phyloP scores from a whole-genome alignment of 2,888 invertebrate species.

The Rhagonycha lutea region DNA sequence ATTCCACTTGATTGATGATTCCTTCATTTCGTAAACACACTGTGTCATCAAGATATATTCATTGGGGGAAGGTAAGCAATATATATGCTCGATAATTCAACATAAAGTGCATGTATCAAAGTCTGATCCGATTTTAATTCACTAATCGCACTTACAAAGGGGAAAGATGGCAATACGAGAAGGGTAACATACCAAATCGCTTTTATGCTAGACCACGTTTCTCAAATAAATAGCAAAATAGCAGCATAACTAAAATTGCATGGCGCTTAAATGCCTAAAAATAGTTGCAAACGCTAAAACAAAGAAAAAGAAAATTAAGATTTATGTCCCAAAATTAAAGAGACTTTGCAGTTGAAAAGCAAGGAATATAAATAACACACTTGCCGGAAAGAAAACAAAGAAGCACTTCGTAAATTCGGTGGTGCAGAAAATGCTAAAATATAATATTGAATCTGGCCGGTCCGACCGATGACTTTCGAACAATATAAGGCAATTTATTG shows the following conservation, averaged over 20 bases:
- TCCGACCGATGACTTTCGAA: no score
- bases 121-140: not conserved
- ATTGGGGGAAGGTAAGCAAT: not conserved
- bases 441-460: no score
- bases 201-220: not conserved
- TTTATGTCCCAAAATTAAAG: not conserved
- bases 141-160: not conserved
- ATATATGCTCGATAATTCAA: not conserved
- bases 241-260: not conserved
- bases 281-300: not conserved
- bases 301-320: not conserved
- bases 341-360: not conserved
- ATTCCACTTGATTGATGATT: not conserved
- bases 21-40: not conserved
- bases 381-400: not conserved
- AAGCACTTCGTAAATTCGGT: not conserved
- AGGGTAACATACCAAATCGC: not conserved
- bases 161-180: not conserved
- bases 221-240: not conserved
- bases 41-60: not conserved
- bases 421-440: not conserved
- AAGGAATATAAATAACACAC: not conserved
- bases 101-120: not conserved
- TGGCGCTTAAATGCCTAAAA: not conserved
- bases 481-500: not conserved